Percentiles rank a stretch among this genome's conserved stretches.
Evolutionary conservation across 2,113 vertebrate species (phyloP).

Genomic region (Phycodurus eques): DNA sequence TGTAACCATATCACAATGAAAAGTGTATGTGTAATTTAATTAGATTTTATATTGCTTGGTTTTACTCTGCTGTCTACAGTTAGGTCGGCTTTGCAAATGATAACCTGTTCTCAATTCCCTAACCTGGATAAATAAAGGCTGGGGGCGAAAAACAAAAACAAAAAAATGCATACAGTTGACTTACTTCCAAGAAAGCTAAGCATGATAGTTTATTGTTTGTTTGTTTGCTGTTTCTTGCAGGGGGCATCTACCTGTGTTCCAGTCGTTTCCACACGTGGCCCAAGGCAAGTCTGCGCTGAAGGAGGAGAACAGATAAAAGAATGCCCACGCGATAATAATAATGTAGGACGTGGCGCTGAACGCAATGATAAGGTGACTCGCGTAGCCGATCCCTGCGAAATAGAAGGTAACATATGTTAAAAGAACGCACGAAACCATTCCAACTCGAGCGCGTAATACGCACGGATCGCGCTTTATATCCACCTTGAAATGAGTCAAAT

Average conservation of each 20-base stretch:
- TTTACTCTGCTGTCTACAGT: too few species aligned
- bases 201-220: too few species aligned
- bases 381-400: constrained; percentile 54
- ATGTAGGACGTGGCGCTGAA: constrained; percentile 57
- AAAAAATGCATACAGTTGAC: not conserved
- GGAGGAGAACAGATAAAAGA: constrained; percentile 60
- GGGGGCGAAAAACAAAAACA: too few species aligned
- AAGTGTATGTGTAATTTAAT: too few species aligned
- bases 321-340: constrained; percentile 50
- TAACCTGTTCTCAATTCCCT: too few species aligned
- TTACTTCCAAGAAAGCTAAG: not conserved
- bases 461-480: not conserved
- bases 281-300: constrained; percentile 49
- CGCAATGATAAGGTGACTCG: constrained; percentile 55
- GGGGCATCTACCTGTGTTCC: constrained; percentile 55
- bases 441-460: not conserved
- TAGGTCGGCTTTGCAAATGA: too few species aligned
- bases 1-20: too few species aligned
- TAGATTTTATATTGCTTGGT: too few species aligned
- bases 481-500: not conserved
- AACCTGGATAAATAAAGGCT: too few species aligned
- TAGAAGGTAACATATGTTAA: not conserved
- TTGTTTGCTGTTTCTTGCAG: not conserved
- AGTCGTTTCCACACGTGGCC: constrained; percentile 54
- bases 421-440: not conserved